These are phyloP conservation scores for Porites divaricata DNA, from an alignment of 92 coral and sea anemone genomes.

Conservation along the genomic window DNA sequence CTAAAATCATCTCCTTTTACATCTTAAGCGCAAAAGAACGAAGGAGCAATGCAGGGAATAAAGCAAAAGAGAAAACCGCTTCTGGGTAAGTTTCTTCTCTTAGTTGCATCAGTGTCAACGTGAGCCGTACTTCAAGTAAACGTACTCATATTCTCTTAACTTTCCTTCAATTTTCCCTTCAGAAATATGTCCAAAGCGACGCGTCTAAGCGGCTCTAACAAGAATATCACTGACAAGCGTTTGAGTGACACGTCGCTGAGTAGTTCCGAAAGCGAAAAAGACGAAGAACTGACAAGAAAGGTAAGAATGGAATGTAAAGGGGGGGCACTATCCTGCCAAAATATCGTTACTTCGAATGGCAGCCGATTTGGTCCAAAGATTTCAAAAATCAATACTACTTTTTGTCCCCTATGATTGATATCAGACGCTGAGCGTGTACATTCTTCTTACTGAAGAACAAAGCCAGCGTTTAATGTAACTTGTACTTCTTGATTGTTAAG, in stretches of 20 bases:
- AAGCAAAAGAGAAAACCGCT: slow-evolving; percentile 13
- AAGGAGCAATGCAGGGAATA: slow-evolving; percentile 12
- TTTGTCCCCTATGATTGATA: too few relatives aligned
- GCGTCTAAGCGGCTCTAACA: slow-evolving; percentile 19
- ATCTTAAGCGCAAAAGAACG: slow-evolving; percentile 25
- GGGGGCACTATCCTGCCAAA: too few relatives aligned
- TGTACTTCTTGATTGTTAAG: neutral
- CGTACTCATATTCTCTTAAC: neutral
- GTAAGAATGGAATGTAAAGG: slow-evolving; percentile 11
- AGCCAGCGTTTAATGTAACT: neutral
- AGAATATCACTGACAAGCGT: slow-evolving; percentile 61
- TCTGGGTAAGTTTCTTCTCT: slow-evolving; percentile 11
- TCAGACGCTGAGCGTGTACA: too few relatives aligned
- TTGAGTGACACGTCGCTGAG: slow-evolving; percentile 69
- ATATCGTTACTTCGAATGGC: too few relatives aligned
- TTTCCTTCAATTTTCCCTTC: neutral
- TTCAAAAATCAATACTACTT: too few relatives aligned
- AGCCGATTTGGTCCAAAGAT: too few relatives aligned
- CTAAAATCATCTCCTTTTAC: neutral
- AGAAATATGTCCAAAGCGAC: slow-evolving; percentile 3
- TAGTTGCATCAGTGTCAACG: neutral
- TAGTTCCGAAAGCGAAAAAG: slow-evolving; percentile 74
- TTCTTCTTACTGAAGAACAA: too few relatives aligned
- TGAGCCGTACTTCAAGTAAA: too few relatives aligned
- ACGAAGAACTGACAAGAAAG: slow-evolving; percentile 69